phyloP scores from a whole-genome alignment of 1,140 invertebrate species.

The Drosophila aff. region DNA sequence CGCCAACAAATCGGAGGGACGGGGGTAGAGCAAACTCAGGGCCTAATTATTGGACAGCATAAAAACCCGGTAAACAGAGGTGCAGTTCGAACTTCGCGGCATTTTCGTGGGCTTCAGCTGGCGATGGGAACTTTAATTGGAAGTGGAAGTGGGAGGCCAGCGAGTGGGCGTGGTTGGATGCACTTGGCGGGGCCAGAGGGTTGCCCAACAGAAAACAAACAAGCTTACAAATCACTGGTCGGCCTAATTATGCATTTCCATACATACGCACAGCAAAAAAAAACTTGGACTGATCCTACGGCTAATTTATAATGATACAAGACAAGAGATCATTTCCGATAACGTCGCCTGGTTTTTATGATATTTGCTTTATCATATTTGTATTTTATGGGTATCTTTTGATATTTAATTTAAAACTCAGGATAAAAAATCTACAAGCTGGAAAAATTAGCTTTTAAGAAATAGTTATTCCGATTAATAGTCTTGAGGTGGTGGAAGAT shows the following conservation, averaged over 20 bases:
- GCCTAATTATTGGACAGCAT: constrained; percentile 62
- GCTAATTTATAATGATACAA: neutral
- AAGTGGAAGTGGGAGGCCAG: constrained; percentile 1
- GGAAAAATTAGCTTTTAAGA: no score
- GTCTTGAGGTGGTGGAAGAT: neutral
- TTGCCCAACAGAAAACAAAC: constrained; percentile 32
- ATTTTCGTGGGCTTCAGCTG: constrained; percentile 22
- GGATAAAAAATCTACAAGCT: neutral
- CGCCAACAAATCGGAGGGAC: constrained; percentile 8
- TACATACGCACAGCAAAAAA: constrained; percentile 15
- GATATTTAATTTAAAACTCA: neutral
- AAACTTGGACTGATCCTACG: no score
- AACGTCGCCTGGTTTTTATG: neutral
- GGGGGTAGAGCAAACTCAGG: constrained; percentile 30
- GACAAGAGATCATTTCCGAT: neutral
- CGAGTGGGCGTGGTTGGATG: constrained; percentile 31
- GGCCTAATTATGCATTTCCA: constrained; percentile 45
- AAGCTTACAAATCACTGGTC: constrained; percentile 40
- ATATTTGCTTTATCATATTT: neutral
- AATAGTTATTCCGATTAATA: neutral
- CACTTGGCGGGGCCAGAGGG: constrained; percentile 14
- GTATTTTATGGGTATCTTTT: neutral
- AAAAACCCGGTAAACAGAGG: constrained; percentile 56
- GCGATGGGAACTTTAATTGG: constrained; percentile 15
- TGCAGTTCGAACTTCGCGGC: constrained; percentile 39